phyloP scores from a whole-genome alignment of 2,113 vertebrate genomes.

The Rattus norvegicus region DNA sequence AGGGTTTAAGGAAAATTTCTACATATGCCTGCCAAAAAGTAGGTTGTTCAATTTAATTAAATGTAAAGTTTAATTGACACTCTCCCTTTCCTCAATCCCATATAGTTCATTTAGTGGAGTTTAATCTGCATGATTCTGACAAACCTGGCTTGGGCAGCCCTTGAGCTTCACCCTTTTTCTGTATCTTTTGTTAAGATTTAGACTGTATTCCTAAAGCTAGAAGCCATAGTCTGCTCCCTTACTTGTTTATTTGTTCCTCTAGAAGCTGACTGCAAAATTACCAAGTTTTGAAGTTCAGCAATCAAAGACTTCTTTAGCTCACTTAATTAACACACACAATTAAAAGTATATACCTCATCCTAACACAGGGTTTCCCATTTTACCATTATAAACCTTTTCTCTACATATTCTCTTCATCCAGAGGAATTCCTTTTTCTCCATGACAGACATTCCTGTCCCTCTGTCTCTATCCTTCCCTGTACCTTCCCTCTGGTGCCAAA shows the following conservation, averaged over 20 bases:
- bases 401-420: no score
- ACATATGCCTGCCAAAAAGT: background rate
- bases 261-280: background rate
- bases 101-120: background rate
- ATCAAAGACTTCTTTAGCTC: background rate
- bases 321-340: background rate
- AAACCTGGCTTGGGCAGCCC: background rate
- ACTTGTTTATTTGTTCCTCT: background rate
- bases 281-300: background rate
- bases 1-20: background rate
- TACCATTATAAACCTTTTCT: no score
- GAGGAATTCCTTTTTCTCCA: no score
- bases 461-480: no score
- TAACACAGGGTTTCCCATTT: no score
- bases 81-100: background rate
- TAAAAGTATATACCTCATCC: no score
- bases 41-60: background rate
- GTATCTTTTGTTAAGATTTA: background rate
- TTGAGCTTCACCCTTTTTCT: background rate
- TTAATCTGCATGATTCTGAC: background rate
- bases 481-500: no score
- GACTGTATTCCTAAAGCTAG: background rate
- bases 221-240: background rate
- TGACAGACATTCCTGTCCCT: no score
- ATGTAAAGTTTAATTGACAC: background rate